Conservation (phyloP, 1,140 invertebrate genomes). For the Solenopsis invicta region DNA sequence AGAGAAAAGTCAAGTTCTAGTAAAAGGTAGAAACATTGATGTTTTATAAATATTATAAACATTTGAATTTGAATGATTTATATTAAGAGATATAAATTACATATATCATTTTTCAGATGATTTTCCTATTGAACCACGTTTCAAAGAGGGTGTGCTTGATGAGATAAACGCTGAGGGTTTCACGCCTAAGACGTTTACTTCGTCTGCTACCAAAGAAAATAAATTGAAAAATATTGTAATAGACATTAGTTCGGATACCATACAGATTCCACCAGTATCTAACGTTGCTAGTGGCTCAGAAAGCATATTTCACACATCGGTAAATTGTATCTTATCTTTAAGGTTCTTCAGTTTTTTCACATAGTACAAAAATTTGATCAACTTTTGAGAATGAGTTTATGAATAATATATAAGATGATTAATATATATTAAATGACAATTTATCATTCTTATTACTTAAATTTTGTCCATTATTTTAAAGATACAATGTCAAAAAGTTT, state of each 20-base stretch:
- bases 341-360: too few species aligned
- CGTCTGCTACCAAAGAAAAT: slow-evolving; percentile 79
- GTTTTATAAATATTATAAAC: slow-evolving; percentile 15
- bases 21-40: slow-evolving; percentile 77
- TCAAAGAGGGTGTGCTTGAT: slow-evolving; percentile 80
- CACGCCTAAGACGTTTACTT: slow-evolving; percentile 84
- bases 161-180: slow-evolving; percentile 86
- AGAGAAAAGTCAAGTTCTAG: slow-evolving; percentile 77
- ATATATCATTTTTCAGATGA: slow-evolving; percentile 78
- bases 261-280: slow-evolving; percentile 81
- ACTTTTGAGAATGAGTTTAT: too few species aligned
- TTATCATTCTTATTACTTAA: too few species aligned
- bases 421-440: too few species aligned
- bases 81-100: neutral
- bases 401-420: too few species aligned
- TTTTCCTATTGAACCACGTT: slow-evolving; percentile 82
- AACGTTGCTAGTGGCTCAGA: slow-evolving; percentile 72
- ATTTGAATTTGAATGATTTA: slow-evolving; percentile 18
- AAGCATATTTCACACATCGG: slow-evolving; percentile 86
- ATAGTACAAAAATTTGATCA: too few species aligned
- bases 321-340: slow-evolving; percentile 70
- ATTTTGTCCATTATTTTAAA: too few species aligned
- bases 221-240: slow-evolving; percentile 85
- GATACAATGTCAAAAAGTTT: too few species aligned
- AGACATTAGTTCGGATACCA: slow-evolving; percentile 83